phyloP scores from a whole-genome alignment of 2,797 vertebrate species.

The Champsocephalus esox region DNA sequence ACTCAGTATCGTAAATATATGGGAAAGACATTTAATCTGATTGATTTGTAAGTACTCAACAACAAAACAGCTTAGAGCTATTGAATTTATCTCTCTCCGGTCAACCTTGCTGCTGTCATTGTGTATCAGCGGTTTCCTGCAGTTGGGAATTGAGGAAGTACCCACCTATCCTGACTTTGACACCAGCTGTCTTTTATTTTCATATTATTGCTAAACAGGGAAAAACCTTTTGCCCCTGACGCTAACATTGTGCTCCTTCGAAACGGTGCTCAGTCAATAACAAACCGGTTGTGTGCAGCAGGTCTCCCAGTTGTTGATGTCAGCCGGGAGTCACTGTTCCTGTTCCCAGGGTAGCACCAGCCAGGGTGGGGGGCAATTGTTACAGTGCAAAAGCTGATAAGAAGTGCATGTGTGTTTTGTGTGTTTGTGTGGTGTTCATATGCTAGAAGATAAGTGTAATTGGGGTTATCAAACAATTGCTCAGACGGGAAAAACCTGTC shows the following conservation, averaged over 20 bases:
- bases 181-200: slow-evolving; percentile 47
- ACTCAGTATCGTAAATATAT: neutral
- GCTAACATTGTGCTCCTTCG: slow-evolving; percentile 36
- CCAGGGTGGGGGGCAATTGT: slow-evolving; percentile 16
- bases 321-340: slow-evolving; percentile 63
- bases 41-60: neutral
- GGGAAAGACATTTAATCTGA: neutral
- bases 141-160: slow-evolving; percentile 69
- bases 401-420: slow-evolving; percentile 9
- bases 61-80: neutral
- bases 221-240: slow-evolving; percentile 49
- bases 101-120: slow-evolving; percentile 33
- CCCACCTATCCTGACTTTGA: slow-evolving; percentile 76
- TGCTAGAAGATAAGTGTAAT: slow-evolving; percentile 4
- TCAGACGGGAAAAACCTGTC: slow-evolving; percentile 28
- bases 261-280: slow-evolving; percentile 38
- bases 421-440: neutral
- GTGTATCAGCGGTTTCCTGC: slow-evolving; percentile 64
- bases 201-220: slow-evolving; percentile 62
- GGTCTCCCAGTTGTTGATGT: slow-evolving; percentile 58
- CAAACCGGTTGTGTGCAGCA: slow-evolving; percentile 55
- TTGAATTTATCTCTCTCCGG: slow-evolving; percentile 1
- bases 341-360: slow-evolving; percentile 57
- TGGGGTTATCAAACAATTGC: slow-evolving; percentile 35
- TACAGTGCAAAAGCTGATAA: neutral